phyloP scores from a whole-genome alignment of 2,113 vertebrate species.

The Nothoprocta pentlandii region DNA sequence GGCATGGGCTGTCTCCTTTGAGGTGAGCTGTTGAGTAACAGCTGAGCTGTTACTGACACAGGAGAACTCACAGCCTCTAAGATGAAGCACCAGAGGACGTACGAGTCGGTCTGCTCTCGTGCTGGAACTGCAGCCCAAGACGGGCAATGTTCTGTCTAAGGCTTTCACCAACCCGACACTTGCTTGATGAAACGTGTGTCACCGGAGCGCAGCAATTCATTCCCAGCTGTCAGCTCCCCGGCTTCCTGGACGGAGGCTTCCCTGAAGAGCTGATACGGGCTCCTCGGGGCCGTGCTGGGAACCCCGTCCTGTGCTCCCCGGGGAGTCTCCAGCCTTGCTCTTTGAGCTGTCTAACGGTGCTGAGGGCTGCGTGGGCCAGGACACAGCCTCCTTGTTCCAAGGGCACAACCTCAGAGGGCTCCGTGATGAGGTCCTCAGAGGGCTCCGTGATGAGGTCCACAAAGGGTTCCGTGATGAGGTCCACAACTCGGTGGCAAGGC shows the following conservation, averaged over 20 bases:
- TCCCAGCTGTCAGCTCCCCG: background rate
- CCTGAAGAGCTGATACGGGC: background rate
- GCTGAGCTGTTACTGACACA: too few species aligned
- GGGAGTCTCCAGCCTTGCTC: background rate
- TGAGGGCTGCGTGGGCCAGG: background rate
- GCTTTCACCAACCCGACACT: background rate
- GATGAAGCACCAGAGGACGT: too few species aligned
- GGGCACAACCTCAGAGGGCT: background rate
- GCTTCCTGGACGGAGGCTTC: background rate
- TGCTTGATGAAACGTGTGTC: rapidly evolving
- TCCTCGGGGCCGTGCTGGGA: background rate
- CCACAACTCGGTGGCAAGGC: background rate
- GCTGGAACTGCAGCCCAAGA: too few species aligned
- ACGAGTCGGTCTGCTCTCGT: too few species aligned
- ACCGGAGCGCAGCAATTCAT: background rate
- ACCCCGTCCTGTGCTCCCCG: background rate
- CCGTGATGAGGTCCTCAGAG: background rate
- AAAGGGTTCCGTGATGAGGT: background rate
- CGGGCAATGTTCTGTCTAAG: too few species aligned
- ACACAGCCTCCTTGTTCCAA: rapidly evolving
- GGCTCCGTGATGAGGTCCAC: background rate
- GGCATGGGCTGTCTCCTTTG: too few species aligned
- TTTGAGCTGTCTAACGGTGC: background rate
- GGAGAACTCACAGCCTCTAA: too few species aligned
- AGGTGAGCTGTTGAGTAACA: too few species aligned